These are phyloP conservation scores for Incurvaria masculella DNA, from an alignment of 2,888 invertebrate genomes.

Conservation along the genomic window DNA sequence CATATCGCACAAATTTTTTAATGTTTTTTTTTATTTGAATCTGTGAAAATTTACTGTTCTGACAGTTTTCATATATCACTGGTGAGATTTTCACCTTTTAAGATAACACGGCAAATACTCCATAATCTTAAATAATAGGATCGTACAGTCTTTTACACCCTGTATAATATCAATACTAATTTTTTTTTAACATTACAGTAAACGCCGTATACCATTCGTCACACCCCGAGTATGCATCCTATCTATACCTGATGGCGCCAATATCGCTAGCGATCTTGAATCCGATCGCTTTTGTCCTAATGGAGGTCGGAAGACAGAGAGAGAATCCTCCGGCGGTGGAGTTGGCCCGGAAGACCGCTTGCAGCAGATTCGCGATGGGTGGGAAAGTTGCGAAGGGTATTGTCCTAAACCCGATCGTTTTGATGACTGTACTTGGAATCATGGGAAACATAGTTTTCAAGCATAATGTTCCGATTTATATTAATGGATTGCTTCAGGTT, in stretches of 20 bases:
- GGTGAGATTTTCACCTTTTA: constrained; percentile 3
- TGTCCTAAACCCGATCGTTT: constrained; percentile 81
- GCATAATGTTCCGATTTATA: constrained; percentile 70
- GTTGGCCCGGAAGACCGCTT: constrained; percentile 19
- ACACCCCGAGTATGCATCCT: constrained; percentile 88
- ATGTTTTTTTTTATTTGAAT: background rate
- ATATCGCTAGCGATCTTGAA: constrained; percentile 90
- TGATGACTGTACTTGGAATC: constrained; percentile 92
- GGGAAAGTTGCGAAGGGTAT: constrained; percentile 65
- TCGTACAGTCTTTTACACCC: background rate
- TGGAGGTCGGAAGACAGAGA: constrained; percentile 74
- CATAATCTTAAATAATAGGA: constrained; percentile 1
- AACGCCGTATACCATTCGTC: constrained; percentile 78
- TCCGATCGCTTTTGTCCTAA: constrained; percentile 84
- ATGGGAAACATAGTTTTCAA: constrained; percentile 78
- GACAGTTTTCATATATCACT: constrained; percentile 18
- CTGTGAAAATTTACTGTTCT: background rate
- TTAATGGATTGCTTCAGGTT: constrained; percentile 74
- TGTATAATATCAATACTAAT: background rate
- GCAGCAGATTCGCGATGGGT: constrained; percentile 33
- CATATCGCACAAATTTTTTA: background rate
- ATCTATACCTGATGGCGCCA: constrained; percentile 91
- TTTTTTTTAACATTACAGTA: constrained; percentile 59
- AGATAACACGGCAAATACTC: background rate
- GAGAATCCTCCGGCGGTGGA: constrained; percentile 21